These are phyloP conservation scores for Furnarius figulus DNA, from an alignment of 2,113 vertebrate genomes.

Conservation along the genomic window DNA sequence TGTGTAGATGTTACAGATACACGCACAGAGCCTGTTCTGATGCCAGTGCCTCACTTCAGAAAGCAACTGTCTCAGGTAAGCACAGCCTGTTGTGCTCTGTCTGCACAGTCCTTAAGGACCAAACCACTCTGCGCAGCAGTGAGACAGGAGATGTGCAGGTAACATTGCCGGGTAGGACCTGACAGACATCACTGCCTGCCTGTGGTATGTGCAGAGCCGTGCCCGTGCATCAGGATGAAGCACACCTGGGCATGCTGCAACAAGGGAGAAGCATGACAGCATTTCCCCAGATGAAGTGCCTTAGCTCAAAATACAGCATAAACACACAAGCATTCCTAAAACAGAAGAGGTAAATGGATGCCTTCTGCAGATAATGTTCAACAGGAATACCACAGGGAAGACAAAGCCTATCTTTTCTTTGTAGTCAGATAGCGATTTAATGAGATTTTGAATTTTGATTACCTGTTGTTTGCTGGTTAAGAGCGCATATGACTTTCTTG, in stretches of 20 bases:
- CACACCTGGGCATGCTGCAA: not conserved
- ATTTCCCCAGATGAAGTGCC: not conserved
- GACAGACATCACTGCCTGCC: not conserved
- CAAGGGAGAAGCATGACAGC: rapidly evolving
- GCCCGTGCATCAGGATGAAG: not conserved
- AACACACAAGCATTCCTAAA: rapidly evolving
- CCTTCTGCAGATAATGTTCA: not conserved
- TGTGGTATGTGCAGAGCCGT: not conserved
- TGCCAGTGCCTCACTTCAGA: not conserved
- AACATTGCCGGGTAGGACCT: not conserved
- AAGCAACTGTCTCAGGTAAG: not conserved
- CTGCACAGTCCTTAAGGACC: not conserved
- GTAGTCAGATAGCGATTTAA: not conserved
- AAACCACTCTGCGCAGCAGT: not conserved
- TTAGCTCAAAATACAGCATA: not conserved
- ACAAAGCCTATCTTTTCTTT: not conserved
- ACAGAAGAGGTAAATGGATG: not conserved
- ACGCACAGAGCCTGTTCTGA: not conserved
- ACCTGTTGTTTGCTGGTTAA: not conserved
- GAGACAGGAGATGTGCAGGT: not conserved
- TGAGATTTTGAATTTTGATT: not conserved
- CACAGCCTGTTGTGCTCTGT: not conserved
- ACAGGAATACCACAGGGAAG: not conserved
- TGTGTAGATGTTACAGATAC: not conserved
- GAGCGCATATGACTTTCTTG: rapidly evolving